Conservation (phyloP, 2,888 invertebrate species). For the Acanthosepion pharaonis region DNA sequence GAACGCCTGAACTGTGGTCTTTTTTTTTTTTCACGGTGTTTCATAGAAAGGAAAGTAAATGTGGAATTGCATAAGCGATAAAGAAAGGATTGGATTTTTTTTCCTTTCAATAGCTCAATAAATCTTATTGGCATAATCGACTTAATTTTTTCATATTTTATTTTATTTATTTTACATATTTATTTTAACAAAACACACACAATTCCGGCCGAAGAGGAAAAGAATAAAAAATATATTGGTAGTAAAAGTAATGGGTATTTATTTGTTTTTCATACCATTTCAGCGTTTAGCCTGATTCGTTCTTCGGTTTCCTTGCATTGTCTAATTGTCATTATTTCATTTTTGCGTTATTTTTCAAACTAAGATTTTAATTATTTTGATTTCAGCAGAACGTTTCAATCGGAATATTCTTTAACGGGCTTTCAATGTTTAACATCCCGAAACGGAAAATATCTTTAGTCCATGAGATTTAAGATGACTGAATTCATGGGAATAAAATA, state of each 20-base stretch:
- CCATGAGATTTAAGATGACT: too few species aligned
- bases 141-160: not conserved
- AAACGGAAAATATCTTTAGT: too few species aligned
- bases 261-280: too few species aligned
- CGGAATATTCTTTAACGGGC: too few species aligned
- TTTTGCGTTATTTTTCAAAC: too few species aligned
- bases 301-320: too few species aligned
- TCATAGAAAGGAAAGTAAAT: not conserved
- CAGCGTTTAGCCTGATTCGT: too few species aligned
- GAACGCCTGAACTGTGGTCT: not conserved
- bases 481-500: too few species aligned
- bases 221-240: not conserved
- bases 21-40: not conserved
- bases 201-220: not conserved
- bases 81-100: not conserved
- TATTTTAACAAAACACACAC: not conserved
- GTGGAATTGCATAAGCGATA: not conserved
- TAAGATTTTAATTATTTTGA: too few species aligned
- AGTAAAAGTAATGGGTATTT: not conserved
- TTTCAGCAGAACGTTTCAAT: too few species aligned
- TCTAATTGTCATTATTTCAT: too few species aligned
- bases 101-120: not conserved
- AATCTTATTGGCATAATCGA: not conserved
- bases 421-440: too few species aligned
- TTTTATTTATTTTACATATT: not conserved